These are phyloP conservation scores for Zaprionus lachaisei DNA, from an alignment of 1,140 invertebrate species.

Conservation along the genomic window DNA sequence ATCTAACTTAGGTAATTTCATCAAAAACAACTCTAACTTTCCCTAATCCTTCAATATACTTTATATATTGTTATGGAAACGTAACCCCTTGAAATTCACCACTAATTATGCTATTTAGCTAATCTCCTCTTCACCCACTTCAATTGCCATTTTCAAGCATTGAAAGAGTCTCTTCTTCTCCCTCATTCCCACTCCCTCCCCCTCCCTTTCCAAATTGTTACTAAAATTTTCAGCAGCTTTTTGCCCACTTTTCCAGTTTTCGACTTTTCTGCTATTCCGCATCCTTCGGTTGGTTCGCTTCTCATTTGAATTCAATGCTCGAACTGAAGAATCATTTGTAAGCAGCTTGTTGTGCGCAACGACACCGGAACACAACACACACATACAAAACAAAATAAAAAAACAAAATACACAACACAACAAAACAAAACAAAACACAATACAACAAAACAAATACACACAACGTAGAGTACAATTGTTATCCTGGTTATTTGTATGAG, in stretches of 20 bases:
- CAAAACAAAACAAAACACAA: neutral
- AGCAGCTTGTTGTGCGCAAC: slow-evolving; percentile 49
- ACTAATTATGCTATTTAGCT: neutral
- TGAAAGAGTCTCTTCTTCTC: neutral
- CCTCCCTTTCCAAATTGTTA: neutral
- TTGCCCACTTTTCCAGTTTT: neutral
- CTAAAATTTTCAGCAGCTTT: slow-evolving; percentile 11
- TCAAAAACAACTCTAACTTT: too few relatives aligned
- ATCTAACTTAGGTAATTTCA: too few relatives aligned
- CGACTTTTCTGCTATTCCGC: neutral
- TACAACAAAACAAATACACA: slow-evolving; percentile 41
- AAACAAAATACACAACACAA: slow-evolving; percentile 2
- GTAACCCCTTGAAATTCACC: neutral
- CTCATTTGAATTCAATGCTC: slow-evolving; percentile 55
- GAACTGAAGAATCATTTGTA: slow-evolving; percentile 48
- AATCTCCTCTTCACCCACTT: neutral
- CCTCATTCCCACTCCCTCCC: neutral
- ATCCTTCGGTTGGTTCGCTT: slow-evolving; percentile 18
- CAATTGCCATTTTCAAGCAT: neutral
- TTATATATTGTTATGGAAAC: too few relatives aligned
- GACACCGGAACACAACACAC: slow-evolving; percentile 42
- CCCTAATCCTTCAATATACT: too few relatives aligned
- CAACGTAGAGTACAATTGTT: slow-evolving; percentile 39
- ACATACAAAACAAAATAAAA: slow-evolving; percentile 12
- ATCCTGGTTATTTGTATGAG: slow-evolving; percentile 42